Evolutionary conservation across 2,113 vertebrate species (phyloP).

Genomic region (Erpornis zantholeuca): DNA sequence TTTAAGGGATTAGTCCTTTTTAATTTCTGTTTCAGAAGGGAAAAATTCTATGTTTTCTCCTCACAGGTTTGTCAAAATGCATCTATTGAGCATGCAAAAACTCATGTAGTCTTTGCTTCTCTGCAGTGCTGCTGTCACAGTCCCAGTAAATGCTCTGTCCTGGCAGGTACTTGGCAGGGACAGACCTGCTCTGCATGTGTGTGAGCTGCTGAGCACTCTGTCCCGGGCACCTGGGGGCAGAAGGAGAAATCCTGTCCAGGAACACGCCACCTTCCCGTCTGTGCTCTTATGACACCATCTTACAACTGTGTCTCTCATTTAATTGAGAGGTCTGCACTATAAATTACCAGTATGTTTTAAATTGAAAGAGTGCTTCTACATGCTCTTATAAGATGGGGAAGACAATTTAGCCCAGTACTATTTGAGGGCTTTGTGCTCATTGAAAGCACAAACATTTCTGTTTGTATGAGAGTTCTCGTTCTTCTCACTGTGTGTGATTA

Average conservation of each 20-base stretch:
- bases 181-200: neutral
- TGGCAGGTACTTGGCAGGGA: neutral
- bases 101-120: neutral
- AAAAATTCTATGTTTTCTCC: neutral
- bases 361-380: neutral
- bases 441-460: neutral
- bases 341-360: neutral
- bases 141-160: neutral
- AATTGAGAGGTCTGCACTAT: neutral
- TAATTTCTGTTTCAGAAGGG: neutral
- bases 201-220: neutral
- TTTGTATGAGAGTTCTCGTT: neutral
- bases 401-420: neutral
- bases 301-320: fast-evolving
- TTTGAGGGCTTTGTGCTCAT: neutral
- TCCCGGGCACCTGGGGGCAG: neutral
- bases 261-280: neutral
- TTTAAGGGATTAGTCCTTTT: neutral
- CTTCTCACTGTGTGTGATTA: neutral
- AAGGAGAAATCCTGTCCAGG: neutral
- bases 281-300: neutral
- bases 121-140: neutral
- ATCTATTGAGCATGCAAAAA: neutral
- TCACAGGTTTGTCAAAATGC: neutral
- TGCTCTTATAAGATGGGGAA: neutral